phyloP scores from a whole-genome alignment of 2,888 invertebrate genomes.

The Dinocampus coccinellae region DNA sequence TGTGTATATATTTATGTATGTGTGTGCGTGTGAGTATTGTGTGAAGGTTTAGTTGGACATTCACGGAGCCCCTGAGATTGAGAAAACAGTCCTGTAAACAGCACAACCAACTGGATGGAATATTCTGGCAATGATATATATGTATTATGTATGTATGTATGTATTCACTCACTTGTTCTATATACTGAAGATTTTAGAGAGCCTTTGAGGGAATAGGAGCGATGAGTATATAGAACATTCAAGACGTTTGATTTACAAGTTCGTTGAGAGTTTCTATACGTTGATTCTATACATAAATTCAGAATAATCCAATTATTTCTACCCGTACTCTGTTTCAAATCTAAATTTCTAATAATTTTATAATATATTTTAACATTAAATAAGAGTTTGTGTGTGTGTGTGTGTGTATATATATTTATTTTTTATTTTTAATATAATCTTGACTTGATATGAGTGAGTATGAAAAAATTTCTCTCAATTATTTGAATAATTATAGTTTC shows the following conservation, averaged over 20 bases:
- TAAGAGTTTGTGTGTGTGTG: too few species aligned
- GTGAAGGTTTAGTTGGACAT: too few species aligned
- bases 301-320: neutral
- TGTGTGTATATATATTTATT: too few species aligned
- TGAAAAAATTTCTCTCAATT: too few species aligned
- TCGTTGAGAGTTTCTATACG: neutral
- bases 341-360: too few species aligned
- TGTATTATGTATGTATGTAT: neutral
- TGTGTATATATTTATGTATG: too few species aligned
- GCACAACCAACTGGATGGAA: conserved; percentile 9
- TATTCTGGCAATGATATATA: neutral
- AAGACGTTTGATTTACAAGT: conserved; percentile 7
- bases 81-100: neutral
- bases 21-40: too few species aligned
- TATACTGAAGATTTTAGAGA: neutral
- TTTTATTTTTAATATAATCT: too few species aligned
- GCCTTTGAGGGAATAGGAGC: neutral
- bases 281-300: too few species aligned
- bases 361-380: too few species aligned
- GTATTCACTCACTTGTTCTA: neutral
- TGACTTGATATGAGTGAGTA: too few species aligned
- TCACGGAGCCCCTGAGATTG: neutral
- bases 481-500: too few species aligned
- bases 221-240: neutral
- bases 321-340: neutral